A percentile compares a stretch with the other conserved stretches of the same genome.
These are phyloP conservation scores for Pangasius mekongensis DNA, from an alignment of 2,797 vertebrate species.

Conservation along the genomic window DNA sequence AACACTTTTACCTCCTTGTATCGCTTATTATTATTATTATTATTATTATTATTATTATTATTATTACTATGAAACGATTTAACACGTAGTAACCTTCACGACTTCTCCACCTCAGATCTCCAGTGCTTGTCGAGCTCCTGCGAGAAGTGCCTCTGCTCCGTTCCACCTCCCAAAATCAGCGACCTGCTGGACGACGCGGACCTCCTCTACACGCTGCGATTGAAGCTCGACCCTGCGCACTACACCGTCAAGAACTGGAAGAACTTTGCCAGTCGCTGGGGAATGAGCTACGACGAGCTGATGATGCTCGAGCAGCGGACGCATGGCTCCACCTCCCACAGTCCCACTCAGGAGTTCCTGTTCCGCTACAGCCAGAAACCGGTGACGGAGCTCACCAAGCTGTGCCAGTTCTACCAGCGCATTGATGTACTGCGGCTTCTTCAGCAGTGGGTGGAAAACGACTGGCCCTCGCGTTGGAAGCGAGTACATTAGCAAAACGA, in stretches of 20 bases:
- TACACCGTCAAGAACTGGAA: constrained; percentile 99
- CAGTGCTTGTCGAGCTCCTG: constrained; percentile 67
- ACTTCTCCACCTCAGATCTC: constrained; percentile 62
- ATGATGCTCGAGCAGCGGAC: constrained; percentile 90
- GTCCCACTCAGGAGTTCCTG: constrained; percentile 94
- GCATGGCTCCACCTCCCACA: constrained; percentile 81
- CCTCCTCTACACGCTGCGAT: constrained; percentile 87
- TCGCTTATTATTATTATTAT: background rate
- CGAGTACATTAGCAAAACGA: constrained; percentile 69
- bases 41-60: background rate
- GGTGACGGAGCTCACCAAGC: constrained; percentile 90
- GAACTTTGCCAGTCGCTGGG: constrained; percentile 98
- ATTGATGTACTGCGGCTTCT: constrained; percentile 91
- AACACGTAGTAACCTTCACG: background rate
- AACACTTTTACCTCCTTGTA: background rate
- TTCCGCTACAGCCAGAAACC: constrained; percentile 91
- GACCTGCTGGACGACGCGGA: constrained; percentile 97
- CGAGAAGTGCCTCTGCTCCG: constrained; percentile 72
- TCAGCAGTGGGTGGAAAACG: constrained; percentile 91
- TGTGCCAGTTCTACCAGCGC: constrained; percentile 92
- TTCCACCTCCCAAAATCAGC: constrained; percentile 88
- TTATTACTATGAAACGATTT: background rate
- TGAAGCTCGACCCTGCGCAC: constrained; percentile 94
- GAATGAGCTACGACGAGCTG: constrained; percentile 96
- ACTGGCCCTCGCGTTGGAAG: constrained; percentile 89